Evolutionary conservation across 35 echinoderm and acorn worm genomes (phyloP).

Genomic region (Eucidaris tribuloides): DNA sequence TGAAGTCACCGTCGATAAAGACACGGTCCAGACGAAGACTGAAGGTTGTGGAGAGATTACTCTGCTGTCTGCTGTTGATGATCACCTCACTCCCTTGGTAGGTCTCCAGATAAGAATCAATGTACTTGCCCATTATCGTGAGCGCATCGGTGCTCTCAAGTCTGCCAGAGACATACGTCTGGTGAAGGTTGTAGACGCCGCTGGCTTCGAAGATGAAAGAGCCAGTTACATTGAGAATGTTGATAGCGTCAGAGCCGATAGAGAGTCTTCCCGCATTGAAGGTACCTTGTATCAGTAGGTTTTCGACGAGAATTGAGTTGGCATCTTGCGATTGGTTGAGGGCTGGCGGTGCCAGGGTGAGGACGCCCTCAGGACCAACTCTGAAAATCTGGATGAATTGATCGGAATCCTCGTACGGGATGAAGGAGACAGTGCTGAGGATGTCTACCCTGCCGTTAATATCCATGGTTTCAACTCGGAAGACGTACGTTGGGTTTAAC

Average conservation of each 20-base stretch:
- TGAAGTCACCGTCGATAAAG: not conserved
- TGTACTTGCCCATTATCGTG: not conserved
- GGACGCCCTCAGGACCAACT: slow-evolving; percentile 46
- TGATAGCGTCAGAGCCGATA: slow-evolving; percentile 24
- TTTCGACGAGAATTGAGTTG: slow-evolving; percentile 22
- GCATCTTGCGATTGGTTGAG: not conserved
- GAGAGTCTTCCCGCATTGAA: slow-evolving; percentile 51
- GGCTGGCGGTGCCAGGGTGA: not conserved
- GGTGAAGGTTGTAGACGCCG: not conserved
- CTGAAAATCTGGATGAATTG: slow-evolving; percentile 13
- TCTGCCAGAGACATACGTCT: not conserved
- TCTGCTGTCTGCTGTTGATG: not conserved
- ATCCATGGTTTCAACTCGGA: not conserved
- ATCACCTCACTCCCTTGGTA: not conserved
- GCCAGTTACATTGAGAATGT: not conserved
- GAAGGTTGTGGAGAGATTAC: not conserved
- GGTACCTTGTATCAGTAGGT: slow-evolving; percentile 42
- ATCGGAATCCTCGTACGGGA: slow-evolving; percentile 28
- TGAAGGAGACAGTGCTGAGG: slow-evolving; percentile 4
- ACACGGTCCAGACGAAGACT: not conserved
- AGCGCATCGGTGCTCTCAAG: not conserved
- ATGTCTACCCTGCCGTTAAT: slow-evolving; percentile 33
- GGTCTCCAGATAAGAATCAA: not conserved
- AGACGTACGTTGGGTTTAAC: slow-evolving; percentile 10
- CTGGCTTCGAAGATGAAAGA: not conserved